Percentiles rank a stretch among this genome's conserved stretches.
Evolutionary conservation across 35 echinoderm and acorn worm genomes (phyloP).

Genomic region (Ophiothrix spiculata): DNA sequence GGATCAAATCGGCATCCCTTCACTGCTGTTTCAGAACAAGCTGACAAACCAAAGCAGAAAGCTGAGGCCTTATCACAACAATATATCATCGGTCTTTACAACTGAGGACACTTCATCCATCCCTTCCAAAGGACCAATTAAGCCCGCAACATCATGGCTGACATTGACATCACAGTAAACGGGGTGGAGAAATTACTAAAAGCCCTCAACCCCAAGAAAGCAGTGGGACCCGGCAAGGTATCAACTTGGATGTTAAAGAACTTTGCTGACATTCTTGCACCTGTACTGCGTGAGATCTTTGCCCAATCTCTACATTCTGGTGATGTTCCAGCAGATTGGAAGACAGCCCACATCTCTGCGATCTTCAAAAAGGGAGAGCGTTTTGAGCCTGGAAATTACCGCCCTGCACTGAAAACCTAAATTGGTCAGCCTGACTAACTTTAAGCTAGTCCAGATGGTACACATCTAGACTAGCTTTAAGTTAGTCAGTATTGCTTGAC

Average conservation of each 20-base stretch:
- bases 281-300: constrained; percentile 32
- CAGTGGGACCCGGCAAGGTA: constrained; percentile 11
- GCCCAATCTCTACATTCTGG: constrained; percentile 27
- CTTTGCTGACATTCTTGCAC: constrained; percentile 12
- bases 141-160: not conserved
- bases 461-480: too few relatives aligned
- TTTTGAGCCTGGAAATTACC: not conserved
- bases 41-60: not conserved
- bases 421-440: too few relatives aligned
- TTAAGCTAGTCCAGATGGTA: too few relatives aligned
- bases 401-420: too few relatives aligned
- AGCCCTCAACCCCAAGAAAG: constrained; percentile 28
- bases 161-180: not conserved
- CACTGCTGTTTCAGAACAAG: not conserved
- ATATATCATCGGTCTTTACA: not conserved
- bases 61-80: not conserved
- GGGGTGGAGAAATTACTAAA: constrained; percentile 30
- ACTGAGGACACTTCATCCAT: not conserved
- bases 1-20: not conserved
- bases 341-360: not conserved
- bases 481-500: too few relatives aligned
- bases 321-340: constrained; percentile 9
- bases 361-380: constrained; percentile 30
- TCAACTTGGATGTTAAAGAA: constrained; percentile 17
- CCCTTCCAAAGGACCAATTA: not conserved